phyloP scores from a whole-genome alignment of 2,888 invertebrate genomes.

The Plagodis pulveraria region DNA sequence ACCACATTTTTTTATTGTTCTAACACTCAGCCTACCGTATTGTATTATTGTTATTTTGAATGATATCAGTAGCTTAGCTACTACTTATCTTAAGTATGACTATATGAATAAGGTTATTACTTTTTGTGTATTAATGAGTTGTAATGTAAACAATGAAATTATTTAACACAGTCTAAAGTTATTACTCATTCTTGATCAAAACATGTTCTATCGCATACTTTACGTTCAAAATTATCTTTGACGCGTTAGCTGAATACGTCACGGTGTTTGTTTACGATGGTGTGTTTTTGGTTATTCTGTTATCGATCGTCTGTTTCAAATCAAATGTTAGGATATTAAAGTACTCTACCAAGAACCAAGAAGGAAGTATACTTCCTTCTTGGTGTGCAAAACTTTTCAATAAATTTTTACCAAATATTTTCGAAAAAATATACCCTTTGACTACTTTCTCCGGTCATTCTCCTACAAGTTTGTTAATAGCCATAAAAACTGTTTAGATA shows the following conservation, averaged over 20 bases:
- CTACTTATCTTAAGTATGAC: slow-evolving; percentile 19
- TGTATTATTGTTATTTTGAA: slow-evolving; percentile 4
- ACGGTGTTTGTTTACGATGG: slow-evolving; percentile 3
- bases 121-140: slow-evolving; percentile 7
- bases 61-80: not conserved
- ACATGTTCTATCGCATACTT: slow-evolving; percentile 21
- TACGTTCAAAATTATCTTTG: slow-evolving; percentile 10
- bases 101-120: slow-evolving; percentile 4
- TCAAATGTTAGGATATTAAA: no score
- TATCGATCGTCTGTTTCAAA: no score
- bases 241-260: slow-evolving; percentile 8
- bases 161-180: slow-evolving; percentile 6
- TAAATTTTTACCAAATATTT: no score
- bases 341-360: no score
- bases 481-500: no score
- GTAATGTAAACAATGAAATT: slow-evolving; percentile 25
- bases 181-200: slow-evolving; percentile 16
- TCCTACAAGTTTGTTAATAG: no score
- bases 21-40: not conserved
- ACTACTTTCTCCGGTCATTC: no score
- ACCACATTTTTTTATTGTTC: slow-evolving; percentile 7
- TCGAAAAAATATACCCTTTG: no score
- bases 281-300: no score
- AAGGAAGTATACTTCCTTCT: no score
- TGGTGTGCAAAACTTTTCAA: no score